Percentiles rank a stretch among this genome's conserved stretches.
phyloP scores from a whole-genome alignment of 2,888 invertebrate species.

The Xestoiulus laeticollis region DNA sequence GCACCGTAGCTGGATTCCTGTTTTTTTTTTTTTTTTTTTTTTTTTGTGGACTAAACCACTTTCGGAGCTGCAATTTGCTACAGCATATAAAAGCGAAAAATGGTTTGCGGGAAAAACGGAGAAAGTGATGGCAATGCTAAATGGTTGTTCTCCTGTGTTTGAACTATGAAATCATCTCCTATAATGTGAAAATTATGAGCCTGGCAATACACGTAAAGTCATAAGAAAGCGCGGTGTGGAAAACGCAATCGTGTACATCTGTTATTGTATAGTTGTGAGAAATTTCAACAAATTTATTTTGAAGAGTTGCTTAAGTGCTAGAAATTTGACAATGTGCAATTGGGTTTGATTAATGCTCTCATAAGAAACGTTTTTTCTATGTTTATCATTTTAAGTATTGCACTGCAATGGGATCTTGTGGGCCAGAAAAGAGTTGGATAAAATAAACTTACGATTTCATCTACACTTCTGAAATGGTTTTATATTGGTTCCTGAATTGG shows the following conservation, averaged over 20 bases:
- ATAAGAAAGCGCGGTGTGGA: background rate
- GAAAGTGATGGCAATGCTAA: background rate
- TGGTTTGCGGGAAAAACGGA: background rate
- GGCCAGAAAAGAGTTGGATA: too few species aligned
- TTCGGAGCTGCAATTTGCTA: background rate
- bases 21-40: too few species aligned
- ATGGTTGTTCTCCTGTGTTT: background rate
- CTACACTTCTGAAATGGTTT: too few species aligned
- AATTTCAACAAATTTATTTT: background rate
- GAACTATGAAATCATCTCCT: background rate
- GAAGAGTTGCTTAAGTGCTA: background rate
- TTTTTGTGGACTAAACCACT: constrained; percentile 13
- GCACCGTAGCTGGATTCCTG: background rate
- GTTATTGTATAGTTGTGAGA: background rate
- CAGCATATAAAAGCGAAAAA: background rate
- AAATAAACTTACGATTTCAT: too few species aligned
- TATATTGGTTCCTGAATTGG: too few species aligned
- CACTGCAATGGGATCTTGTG: too few species aligned
- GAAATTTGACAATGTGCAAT: background rate
- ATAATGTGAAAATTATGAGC: background rate
- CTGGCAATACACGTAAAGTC: background rate
- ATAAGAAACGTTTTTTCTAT: too few species aligned
- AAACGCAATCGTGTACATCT: background rate
- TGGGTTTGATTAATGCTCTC: too few species aligned
- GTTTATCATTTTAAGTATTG: too few species aligned